Evolutionary conservation across 35 echinoderm and acorn worm species (phyloP).

Genomic region (Ophiothrix spiculata): DNA sequence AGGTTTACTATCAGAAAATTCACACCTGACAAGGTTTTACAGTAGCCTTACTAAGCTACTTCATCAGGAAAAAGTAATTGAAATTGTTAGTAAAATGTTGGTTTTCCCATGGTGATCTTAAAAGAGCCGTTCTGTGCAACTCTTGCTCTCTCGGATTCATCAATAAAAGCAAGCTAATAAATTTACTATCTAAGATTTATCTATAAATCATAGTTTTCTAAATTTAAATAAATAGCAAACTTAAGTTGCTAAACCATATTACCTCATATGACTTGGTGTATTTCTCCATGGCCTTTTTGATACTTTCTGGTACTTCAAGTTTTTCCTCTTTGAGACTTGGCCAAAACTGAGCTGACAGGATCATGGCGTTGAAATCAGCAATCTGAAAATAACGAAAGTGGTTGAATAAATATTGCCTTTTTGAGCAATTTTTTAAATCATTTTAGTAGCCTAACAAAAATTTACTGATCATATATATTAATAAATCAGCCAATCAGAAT

Average conservation of each 20-base stretch:
- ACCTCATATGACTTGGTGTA: constrained; percentile 95
- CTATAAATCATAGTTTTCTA: neutral
- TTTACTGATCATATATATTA: no score
- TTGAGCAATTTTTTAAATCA: neutral
- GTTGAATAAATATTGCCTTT: neutral
- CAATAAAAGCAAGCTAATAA: neutral
- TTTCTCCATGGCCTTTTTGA: constrained; percentile 71
- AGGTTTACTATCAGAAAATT: no score
- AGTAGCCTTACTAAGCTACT: no score
- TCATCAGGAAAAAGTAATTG: no score
- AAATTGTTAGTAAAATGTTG: no score
- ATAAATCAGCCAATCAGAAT: no score
- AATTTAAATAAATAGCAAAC: no score
- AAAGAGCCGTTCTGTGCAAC: neutral
- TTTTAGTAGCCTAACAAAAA: no score
- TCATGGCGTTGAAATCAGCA: constrained; percentile 80
- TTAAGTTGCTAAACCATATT: no score
- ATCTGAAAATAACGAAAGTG: constrained; percentile 10
- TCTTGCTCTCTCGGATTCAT: neutral
- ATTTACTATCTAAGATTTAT: neutral
- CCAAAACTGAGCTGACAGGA: constrained; percentile 98
- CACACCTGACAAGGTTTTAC: no score
- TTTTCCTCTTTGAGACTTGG: constrained; percentile 94
- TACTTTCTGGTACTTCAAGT: constrained; percentile 66
- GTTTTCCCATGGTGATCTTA: no score